phyloP scores from a whole-genome alignment of 2,888 invertebrate species.

The Dynastes tityus region DNA sequence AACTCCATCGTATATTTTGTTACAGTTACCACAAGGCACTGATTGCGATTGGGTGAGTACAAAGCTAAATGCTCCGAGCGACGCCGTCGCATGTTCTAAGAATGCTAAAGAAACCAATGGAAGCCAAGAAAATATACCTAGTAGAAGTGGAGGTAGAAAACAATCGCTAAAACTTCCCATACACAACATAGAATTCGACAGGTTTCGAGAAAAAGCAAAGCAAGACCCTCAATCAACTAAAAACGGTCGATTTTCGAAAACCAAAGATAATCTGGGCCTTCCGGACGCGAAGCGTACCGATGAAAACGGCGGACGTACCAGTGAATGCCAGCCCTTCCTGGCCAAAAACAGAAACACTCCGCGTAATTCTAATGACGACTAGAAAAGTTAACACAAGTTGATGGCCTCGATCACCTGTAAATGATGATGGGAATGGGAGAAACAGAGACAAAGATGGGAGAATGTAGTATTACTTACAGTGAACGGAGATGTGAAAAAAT shows the following conservation, averaged over 20 bases:
- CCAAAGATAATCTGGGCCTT: background rate
- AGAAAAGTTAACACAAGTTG: constrained; percentile 36
- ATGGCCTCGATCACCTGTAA: constrained; percentile 41
- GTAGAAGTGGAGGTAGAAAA: constrained; percentile 15
- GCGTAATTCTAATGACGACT: constrained; percentile 14
- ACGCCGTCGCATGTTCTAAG: background rate
- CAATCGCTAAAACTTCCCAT: constrained; percentile 52
- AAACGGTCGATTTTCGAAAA: background rate
- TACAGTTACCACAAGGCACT: constrained; percentile 48
- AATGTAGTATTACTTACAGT: background rate
- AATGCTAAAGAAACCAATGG: constrained; percentile 8
- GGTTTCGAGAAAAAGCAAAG: constrained; percentile 21
- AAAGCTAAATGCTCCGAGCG: constrained; percentile 4
- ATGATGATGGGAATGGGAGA: background rate
- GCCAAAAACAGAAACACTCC: constrained; percentile 8
- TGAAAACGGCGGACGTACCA: background rate
- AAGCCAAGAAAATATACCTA: background rate
- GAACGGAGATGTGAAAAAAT: constrained; percentile 20
- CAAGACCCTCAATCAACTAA: background rate
- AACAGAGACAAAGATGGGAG: constrained; percentile 6
- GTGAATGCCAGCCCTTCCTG: background rate
- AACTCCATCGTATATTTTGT: background rate
- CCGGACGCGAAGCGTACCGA: background rate
- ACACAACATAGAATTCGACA: constrained; percentile 51
- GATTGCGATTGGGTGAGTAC: constrained; percentile 50